A percentile compares a stretch with the other conserved stretches of the same genome.
phyloP scores from a whole-genome alignment of 2,888 invertebrate genomes.

The Mythimna loreyi region DNA sequence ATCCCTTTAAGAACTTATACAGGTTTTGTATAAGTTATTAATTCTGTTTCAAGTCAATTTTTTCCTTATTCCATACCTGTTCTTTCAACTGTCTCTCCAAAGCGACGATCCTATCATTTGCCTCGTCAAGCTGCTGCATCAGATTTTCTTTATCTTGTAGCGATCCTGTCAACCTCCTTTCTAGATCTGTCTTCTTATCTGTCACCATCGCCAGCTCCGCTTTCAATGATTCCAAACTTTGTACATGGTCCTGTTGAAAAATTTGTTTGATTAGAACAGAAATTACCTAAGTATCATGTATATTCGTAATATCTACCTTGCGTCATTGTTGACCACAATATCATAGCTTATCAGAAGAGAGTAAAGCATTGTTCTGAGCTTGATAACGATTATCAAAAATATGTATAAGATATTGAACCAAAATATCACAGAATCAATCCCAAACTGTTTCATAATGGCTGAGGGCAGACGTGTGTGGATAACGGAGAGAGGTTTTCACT shows the following conservation, averaged over 20 bases:
- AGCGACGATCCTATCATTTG: conserved; percentile 96
- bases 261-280: neutral
- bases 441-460: neutral
- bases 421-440: neutral
- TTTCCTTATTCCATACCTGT: conserved; percentile 92
- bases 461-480: too few species aligned
- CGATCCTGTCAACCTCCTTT: conserved; percentile 94
- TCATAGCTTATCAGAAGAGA: neutral
- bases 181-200: conserved; percentile 96
- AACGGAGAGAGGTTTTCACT: too few species aligned
- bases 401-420: neutral
- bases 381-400: neutral
- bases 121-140: conserved; percentile 95
- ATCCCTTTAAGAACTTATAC: neutral
- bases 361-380: neutral
- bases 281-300: neutral
- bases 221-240: conserved; percentile 96
- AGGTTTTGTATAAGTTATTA: too few species aligned
- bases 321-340: neutral
- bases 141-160: conserved; percentile 95
- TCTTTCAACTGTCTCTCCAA: conserved; percentile 96
- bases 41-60: neutral
- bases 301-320: neutral
- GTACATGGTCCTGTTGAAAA: conserved; percentile 94
- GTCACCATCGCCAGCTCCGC: conserved; percentile 96